Conservation (phyloP, 2,797 vertebrate genomes). For the Scleropages formosus region DNA sequence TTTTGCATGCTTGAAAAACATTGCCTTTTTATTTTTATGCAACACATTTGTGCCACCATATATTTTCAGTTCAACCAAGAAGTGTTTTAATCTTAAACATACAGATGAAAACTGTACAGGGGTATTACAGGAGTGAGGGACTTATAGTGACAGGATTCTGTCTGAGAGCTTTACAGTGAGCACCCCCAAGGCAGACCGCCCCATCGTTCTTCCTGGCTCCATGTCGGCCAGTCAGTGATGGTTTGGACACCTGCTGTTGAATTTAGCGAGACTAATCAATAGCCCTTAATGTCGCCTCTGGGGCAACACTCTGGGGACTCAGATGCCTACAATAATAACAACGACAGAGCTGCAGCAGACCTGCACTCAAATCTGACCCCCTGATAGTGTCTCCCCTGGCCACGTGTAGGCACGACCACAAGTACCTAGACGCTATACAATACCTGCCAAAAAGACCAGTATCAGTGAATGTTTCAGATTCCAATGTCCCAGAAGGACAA, state of each 20-base stretch:
- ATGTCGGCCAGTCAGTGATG: constrained; percentile 62
- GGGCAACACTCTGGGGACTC: constrained; percentile 63
- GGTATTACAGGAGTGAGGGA: too few relatives aligned
- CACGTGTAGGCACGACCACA: too few relatives aligned
- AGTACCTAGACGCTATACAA: too few relatives aligned
- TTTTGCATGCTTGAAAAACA: not conserved
- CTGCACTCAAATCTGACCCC: not conserved
- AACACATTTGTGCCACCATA: too few relatives aligned
- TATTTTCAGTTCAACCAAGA: too few relatives aligned
- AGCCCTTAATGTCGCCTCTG: constrained; percentile 64
- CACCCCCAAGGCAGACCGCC: constrained; percentile 29
- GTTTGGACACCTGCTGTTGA: constrained; percentile 60
- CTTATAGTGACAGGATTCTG: too few relatives aligned
- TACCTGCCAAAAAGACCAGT: too few relatives aligned
- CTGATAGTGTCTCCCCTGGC: not conserved
- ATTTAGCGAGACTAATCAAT: constrained; percentile 69
- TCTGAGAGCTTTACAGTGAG: too few relatives aligned
- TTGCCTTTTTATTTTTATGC: not conserved
- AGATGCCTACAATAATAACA: constrained; percentile 57
- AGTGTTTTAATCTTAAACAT: too few relatives aligned
- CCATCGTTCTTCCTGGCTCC: constrained; percentile 34
- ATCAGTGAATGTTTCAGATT: too few relatives aligned
- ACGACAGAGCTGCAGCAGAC: not conserved
- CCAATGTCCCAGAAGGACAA: too few relatives aligned
- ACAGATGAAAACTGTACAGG: too few relatives aligned